Evolutionary conservation across 2,797 vertebrate genomes (phyloP), one percentile per base, ranked within the genome.

Genomic region (Melanotaenia nigrans): DNA sequence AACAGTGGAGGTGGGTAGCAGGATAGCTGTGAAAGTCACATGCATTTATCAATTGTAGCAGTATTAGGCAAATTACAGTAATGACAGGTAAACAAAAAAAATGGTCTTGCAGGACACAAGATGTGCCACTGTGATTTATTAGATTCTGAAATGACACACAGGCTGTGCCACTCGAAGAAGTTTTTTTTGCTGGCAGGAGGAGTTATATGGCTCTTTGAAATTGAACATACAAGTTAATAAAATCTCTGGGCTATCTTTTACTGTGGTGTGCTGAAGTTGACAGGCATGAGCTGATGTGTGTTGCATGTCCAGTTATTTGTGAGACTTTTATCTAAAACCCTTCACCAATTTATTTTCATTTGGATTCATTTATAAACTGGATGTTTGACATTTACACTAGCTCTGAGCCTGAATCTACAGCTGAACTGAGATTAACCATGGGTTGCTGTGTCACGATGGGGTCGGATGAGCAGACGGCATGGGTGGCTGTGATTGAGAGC

Each of bases 211-310:
- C 79, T 74, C 70, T 84, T 75, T 81, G 85, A 92, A 93, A 92
- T 85, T 89, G 84, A 91, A 92, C 89, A 92, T 91, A 91, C 86
- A 45, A 87, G 89, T 91, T 87, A 90, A 93, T 92, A 88, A 81
- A 90, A 82, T 90, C 83, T 72, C 70, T 64, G 24, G 62, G 84
- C 84, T 75, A 85, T 92, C 69, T 73, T 81, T 92, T 84, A 88
- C 72, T 74, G 51, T 49, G 82, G 78, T 78, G 61, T 77, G 72
- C 85, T 69, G 33, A 64, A 71, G 83, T 72, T 90, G 92, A 91
- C 90, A 89, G 79, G 60, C 82, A 9, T 28, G 58, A 45, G 80
- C 78, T 89, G 84, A 86, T 77, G 82, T 87, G 87, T 89, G 78
- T 60, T 67, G 66, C 66, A 0, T 4, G 68, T 61, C 32, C 24